Evolutionary conservation across 30 jellyfish, hydroid and myxozoan species (phyloP), one percentile per base, ranked within the genome.

Genomic region (Phacellophora camtschatica): DNA sequence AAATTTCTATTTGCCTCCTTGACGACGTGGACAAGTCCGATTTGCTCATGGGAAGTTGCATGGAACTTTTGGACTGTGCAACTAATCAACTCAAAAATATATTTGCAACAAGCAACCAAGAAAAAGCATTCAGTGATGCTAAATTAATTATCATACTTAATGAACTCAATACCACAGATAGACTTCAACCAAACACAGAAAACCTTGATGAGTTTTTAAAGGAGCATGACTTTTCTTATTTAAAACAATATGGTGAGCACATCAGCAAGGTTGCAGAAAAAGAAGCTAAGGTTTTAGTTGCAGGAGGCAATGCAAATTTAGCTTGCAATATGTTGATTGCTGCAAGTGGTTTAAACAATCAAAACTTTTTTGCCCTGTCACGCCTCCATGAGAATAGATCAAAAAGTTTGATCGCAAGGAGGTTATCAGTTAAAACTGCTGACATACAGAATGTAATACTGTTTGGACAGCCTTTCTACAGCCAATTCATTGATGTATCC

Each of bases 21-120:
- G 96, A 83, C 39, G 51, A 37, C 13, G 71, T 64, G 36, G 88
- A 71, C 5, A 67, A 77, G n/a, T 56, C 22, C 15, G 96, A 69
- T 2, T 3, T 55, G 2, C 63, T 89, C n/a, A 65, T 78, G 2
- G 96, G 96, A 9, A 45, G 54, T 15, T 61, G 81, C 50, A 89
- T 83, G 97, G 99, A 95, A 53, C 68, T 95, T 56, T 50, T 57
- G 7, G 99, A 95, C 79, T 50, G 97, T 70, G 98, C 97, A 35
- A 77, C 82, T 30, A 77, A 76, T 29, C 85, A 72, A 28, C 58
- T 95, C 71, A 63, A 54, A 25, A 71, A 71, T 34, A 78, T 88
- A 5, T 57, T 5, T 23, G 82, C 55, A 2, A 82, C 86, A 18
- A 39, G 39, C 72, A 85, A 77, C 63, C 18, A 29, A 50, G 77